Evolutionary conservation across 2,113 vertebrate genomes (phyloP).

Genomic region (Limanda limanda): DNA sequence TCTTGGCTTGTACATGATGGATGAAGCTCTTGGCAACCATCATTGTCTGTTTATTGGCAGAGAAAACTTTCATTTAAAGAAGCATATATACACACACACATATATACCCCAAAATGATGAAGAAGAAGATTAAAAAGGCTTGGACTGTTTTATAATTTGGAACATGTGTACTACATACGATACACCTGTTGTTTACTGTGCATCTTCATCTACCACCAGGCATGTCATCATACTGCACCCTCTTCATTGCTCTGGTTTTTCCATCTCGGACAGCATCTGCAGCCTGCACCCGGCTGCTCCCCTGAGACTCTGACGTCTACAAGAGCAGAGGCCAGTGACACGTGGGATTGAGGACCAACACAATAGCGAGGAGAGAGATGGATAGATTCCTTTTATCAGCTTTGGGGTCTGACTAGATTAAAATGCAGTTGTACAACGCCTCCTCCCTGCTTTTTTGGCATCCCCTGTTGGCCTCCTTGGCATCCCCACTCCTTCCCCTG

Average conservation of each 20-base stretch:
- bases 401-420: slow-evolving; percentile 74
- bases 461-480: slow-evolving; percentile 12
- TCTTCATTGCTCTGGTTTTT: slow-evolving; percentile 15
- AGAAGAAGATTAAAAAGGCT: no score
- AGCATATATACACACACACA: no score
- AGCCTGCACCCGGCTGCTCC: slow-evolving; percentile 33
- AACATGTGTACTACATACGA: background rate
- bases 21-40: no score
- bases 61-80: no score
- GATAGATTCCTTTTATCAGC: slow-evolving; percentile 73
- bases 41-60: no score
- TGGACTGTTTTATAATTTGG: no score
- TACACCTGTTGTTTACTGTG: background rate
- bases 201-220: background rate
- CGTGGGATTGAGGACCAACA: slow-evolving; percentile 68
- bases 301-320: slow-evolving; percentile 36
- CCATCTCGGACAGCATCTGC: slow-evolving; percentile 57
- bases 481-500: slow-evolving; percentile 19
- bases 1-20: no score
- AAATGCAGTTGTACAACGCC: slow-evolving; percentile 69
- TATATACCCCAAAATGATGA: no score
- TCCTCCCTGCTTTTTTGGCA: slow-evolving; percentile 27
- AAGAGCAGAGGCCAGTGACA: slow-evolving; percentile 48
- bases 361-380: slow-evolving; percentile 59
- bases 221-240: slow-evolving; percentile 1